Evolutionary conservation across 2,888 invertebrate genomes (phyloP).

Genomic region (Eristalis intricaria): DNA sequence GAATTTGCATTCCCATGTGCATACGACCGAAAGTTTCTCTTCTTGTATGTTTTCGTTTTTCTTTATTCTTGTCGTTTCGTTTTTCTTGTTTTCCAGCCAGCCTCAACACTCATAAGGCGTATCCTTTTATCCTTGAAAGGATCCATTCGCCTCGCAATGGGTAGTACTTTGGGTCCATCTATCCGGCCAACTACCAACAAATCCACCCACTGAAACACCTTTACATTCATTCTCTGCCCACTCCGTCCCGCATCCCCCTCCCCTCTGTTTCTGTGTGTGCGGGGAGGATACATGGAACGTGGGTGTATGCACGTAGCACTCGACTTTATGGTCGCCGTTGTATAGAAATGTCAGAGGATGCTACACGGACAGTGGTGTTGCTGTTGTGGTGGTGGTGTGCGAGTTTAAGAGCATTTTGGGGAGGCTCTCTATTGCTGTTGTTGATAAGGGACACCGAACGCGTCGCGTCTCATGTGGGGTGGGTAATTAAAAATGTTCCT

Average conservation of each 20-base stretch:
- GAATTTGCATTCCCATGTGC: conserved; percentile 68
- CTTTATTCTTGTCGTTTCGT: background rate
- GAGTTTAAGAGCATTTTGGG: conserved; percentile 1
- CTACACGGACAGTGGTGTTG: conserved; percentile 8
- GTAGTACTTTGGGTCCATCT: conserved; percentile 67
- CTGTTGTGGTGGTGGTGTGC: background rate
- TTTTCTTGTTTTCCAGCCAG: conserved; percentile 1
- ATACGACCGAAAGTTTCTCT: conserved; percentile 38
- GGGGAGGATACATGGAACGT: conserved; percentile 30
- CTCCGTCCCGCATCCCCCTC: background rate
- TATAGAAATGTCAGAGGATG: background rate
- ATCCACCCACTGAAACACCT: conserved; percentile 51
- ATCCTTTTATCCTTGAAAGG: conserved; percentile 72
- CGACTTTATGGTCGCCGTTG: conserved; percentile 49
- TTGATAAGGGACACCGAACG: background rate
- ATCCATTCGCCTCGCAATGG: conserved; percentile 65
- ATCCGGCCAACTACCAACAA: conserved; percentile 42
- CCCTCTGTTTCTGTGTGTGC: background rate
- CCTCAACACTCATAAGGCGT: conserved; percentile 69
- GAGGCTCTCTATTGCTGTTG: background rate
- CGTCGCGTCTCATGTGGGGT: conserved; percentile 27
- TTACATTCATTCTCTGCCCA: conserved; percentile 19
- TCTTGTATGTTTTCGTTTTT: background rate
- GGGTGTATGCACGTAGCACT: conserved; percentile 57
- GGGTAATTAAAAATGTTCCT: conserved; percentile 66